Evolutionary conservation across 2,888 invertebrate species (phyloP).

Genomic region (Tetragonula carbonaria): DNA sequence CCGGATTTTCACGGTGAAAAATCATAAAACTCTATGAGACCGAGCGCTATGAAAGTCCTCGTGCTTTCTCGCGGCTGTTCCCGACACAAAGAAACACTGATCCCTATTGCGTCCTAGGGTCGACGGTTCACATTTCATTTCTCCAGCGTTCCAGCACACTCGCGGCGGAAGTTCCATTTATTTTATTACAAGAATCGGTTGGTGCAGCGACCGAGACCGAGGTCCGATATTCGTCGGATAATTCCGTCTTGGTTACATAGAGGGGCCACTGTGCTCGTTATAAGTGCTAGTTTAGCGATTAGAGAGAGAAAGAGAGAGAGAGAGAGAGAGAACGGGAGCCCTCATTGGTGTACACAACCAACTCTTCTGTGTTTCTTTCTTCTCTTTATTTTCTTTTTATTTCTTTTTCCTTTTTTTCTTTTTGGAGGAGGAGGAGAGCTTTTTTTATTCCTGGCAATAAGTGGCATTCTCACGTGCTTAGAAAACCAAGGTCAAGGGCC

Average conservation of each 20-base stretch:
- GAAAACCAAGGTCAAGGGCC: constrained; percentile 31
- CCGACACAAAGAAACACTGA: constrained; percentile 21
- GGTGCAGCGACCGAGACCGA: constrained; percentile 9
- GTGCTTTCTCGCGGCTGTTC: background rate
- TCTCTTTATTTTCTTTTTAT: background rate
- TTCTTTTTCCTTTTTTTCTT: no score
- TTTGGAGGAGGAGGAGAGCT: no score
- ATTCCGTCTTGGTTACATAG: constrained; percentile 37
- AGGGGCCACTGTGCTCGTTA: constrained; percentile 46
- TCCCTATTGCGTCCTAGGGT: constrained; percentile 13
- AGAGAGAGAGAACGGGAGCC: background rate
- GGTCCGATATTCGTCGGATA: constrained; percentile 14
- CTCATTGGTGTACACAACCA: constrained; percentile 21
- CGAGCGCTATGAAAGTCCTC: background rate
- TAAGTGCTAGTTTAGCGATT: constrained; percentile 52
- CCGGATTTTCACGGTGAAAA: background rate
- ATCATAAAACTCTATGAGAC: background rate
- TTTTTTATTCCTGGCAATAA: constrained; percentile 17
- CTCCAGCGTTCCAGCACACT: constrained; percentile 17
- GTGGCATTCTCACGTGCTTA: constrained; percentile 38
- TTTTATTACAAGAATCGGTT: constrained; percentile 37
- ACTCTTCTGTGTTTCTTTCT: constrained; percentile 31
- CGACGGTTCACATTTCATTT: constrained; percentile 42
- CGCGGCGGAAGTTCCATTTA: constrained; percentile 43
- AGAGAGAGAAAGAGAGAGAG: background rate